Percentiles rank a stretch among this genome's conserved stretches.
These are phyloP conservation scores for Ostrea edulis DNA, from an alignment of 1,140 invertebrate species.

Conservation along the genomic window DNA sequence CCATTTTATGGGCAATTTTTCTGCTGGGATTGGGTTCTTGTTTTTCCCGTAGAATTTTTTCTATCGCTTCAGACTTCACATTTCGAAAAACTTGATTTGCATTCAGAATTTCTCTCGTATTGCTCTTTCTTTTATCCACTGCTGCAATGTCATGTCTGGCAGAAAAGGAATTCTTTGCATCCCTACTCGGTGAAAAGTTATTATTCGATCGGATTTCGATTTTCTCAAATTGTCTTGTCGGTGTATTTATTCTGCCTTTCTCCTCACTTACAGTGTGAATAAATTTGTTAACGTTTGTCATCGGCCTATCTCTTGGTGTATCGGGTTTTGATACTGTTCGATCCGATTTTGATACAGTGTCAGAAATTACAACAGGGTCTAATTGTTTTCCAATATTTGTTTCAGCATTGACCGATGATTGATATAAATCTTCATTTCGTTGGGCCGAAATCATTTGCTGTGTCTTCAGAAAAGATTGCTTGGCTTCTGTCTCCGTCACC, in stretches of 20 bases:
- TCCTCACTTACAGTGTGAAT: not conserved
- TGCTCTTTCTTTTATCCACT: not conserved
- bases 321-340: not conserved
- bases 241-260: not conserved
- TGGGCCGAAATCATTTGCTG: not conserved
- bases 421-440: not conserved
- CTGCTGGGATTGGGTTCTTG: not conserved
- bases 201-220: not conserved
- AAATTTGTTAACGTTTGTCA: not conserved
- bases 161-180: constrained; percentile 3
- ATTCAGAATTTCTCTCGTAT: not conserved
- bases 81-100: not conserved
- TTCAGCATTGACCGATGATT: not conserved
- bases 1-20: constrained; percentile 36
- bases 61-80: constrained; percentile 28
- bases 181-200: not conserved
- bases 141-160: not conserved
- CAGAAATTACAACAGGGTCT: not conserved
- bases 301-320: not conserved
- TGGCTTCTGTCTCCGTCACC: not conserved
- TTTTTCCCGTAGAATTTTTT: not conserved
- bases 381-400: not conserved
- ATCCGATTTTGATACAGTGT: not conserved
- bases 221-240: not conserved
- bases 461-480: not conserved